Conservation (phyloP, 2,113 vertebrate genomes). For the Bolborhynchus lineola region DNA sequence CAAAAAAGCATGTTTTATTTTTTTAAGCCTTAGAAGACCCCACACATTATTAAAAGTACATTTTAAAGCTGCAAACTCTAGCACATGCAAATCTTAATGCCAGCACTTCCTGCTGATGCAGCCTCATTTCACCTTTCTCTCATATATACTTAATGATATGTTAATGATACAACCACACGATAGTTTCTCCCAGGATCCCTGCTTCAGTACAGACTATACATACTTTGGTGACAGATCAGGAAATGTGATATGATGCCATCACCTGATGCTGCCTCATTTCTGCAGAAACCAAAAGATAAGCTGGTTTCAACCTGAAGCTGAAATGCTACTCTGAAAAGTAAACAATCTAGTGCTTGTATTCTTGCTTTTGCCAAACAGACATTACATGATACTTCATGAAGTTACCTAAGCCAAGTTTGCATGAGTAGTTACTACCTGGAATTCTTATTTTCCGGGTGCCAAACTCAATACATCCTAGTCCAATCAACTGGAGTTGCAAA, state of each 20-base stretch:
- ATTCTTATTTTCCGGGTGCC: conserved; percentile 69
- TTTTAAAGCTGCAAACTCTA: conserved; percentile 39
- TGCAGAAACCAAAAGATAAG: conserved; percentile 68
- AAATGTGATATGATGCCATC: conserved; percentile 68
- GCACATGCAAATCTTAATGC: conserved; percentile 56
- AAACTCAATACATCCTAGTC: conserved; percentile 71
- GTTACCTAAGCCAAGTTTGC: conserved; percentile 62
- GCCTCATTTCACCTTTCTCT: conserved; percentile 25
- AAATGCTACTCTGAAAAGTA: conserved; percentile 57
- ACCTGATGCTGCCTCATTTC: conserved; percentile 69
- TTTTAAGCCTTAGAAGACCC: conserved; percentile 19
- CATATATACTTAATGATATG: not conserved
- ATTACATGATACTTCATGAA: conserved; percentile 60
- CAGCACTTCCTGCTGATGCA: conserved; percentile 46
- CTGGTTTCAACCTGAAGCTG: conserved; percentile 67
- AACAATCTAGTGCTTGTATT: conserved; percentile 43
- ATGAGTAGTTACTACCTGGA: conserved; percentile 67
- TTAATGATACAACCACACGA: conserved; percentile 5
- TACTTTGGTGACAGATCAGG: conserved; percentile 66
- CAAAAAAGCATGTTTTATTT: not conserved
- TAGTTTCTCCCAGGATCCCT: conserved; percentile 56
- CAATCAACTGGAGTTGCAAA: conserved; percentile 68
- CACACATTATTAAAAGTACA: not conserved
- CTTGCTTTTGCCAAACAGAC: conserved; percentile 51
- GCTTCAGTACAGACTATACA: conserved; percentile 61